These are phyloP conservation scores for Chionoecetes opilio DNA, from an alignment of 1,140 invertebrate species.

Conservation along the genomic window DNA sequence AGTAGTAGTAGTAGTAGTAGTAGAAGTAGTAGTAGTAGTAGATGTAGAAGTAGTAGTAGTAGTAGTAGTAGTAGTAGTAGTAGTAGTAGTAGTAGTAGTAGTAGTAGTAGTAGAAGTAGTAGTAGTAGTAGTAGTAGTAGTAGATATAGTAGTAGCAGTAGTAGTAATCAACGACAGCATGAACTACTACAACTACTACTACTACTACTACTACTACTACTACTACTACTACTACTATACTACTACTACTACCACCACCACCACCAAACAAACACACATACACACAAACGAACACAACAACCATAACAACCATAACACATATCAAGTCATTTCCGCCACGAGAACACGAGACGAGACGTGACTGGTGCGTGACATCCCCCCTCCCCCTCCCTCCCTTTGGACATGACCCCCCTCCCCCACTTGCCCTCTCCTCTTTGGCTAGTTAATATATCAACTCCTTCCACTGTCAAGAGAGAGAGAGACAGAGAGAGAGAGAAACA, in stretches of 20 bases:
- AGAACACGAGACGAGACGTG: neutral
- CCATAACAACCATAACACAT: too few species aligned
- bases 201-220: too few species aligned
- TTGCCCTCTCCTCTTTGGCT: neutral
- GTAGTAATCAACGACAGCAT: too few species aligned
- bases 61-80: conserved; percentile 29
- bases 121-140: neutral
- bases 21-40: neutral
- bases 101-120: conserved; percentile 28
- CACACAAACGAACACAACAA: too few species aligned
- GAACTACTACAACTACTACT: too few species aligned
- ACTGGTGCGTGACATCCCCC: too few species aligned
- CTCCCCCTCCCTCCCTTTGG: too few species aligned
- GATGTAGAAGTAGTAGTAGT: neutral
- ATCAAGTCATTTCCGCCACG: neutral
- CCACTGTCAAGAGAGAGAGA: too few species aligned
- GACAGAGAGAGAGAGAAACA: too few species aligned
- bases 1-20: neutral
- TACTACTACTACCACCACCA: neutral
- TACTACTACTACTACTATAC: too few species aligned
- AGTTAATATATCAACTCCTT: too few species aligned
- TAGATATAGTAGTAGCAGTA: neutral
- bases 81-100: conserved; percentile 30
- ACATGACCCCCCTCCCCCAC: neutral
- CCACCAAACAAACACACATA: neutral